Conservation (phyloP, 1,140 invertebrate species). For the Drosophila hydei region DNA sequence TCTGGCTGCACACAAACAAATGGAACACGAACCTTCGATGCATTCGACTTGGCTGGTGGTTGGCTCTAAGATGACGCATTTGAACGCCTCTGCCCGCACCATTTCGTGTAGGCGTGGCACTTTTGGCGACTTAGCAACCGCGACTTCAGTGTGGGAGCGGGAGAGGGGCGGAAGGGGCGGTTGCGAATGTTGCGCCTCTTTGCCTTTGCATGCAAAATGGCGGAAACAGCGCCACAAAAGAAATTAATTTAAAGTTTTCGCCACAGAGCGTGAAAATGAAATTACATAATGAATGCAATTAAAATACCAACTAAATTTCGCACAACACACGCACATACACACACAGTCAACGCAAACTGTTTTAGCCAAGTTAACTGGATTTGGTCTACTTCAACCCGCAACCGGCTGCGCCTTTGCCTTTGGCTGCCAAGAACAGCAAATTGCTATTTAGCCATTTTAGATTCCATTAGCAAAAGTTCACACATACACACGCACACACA, state of each 20-base stretch:
- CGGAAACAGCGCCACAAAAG: slow-evolving; percentile 75
- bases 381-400: not conserved
- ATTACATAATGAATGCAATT: slow-evolving; percentile 83
- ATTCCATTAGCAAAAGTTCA: slow-evolving; percentile 69
- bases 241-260: slow-evolving; percentile 79
- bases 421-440: slow-evolving; percentile 70
- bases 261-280: slow-evolving; percentile 72
- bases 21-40: slow-evolving; percentile 56
- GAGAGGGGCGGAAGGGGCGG: not conserved
- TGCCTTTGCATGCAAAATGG: slow-evolving; percentile 58
- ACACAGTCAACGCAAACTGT: slow-evolving; percentile 39
- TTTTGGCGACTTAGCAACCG: slow-evolving; percentile 9
- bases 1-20: slow-evolving; percentile 66
- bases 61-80: slow-evolving; percentile 44
- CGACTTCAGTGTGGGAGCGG: slow-evolving; percentile 20
- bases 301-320: slow-evolving; percentile 59
- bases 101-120: slow-evolving; percentile 26
- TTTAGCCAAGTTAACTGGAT: slow-evolving; percentile 42
- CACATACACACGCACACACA: slow-evolving; percentile 19
- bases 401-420: slow-evolving; percentile 31
- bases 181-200: not conserved
- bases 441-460: slow-evolving; percentile 81
- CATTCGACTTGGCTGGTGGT: slow-evolving; percentile 26
- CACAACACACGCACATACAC: slow-evolving; percentile 9
- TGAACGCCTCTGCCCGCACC: not conserved